Base-by-base conservation (phyloP, 2,888 invertebrate species). In the Mechanitis mazaeus region DNA sequence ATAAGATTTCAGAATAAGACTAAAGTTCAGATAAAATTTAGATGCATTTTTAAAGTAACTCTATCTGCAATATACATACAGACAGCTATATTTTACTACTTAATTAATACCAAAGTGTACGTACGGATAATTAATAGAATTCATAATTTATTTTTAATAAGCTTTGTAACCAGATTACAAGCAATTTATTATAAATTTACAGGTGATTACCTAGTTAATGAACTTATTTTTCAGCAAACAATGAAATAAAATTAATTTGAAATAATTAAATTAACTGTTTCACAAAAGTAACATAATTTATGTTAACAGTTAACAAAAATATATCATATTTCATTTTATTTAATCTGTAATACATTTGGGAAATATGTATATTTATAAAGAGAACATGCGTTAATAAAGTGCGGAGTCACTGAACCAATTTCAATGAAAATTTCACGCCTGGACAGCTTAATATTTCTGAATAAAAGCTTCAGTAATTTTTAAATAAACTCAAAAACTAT, bases 401-500 rank as follows among this genome's bases (percentile, higher is more conserved):
- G 58, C 55, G 61, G 63, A 67, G 62, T 65, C 64, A 65, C 64
- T 68, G 67, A 67, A 68, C 67, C 67, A 58, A 67, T 67, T 68
- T 68, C 67, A 68, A 68, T 68, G 67, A 68, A 67, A 68, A 68
- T 68, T 68, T 67, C 57, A 68, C 65, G 67, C 58, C 62, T 60
- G 64, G 61, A 67, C 64, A 67, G 61, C 65, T 64, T 68, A 67
- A 67, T 65, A 68, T 63, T 61, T 65, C 61, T 45, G 58, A 59
- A 59, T 66, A 66, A 67, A 65, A 64, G 59, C 64, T 58, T 59
- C 63, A 61, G 68, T 68, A 61, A 68, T 67, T 67, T 68, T 54
- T 64, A 61, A 62, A 67, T 65, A 65, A 67, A 68, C 64, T 66
- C 59, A 61, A 66, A 66, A 66, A 66, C 61, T 59, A 66, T 60